Base-by-base conservation (phyloP, 1,140 invertebrate genomes). In the Hirudo medicinalis region DNA sequence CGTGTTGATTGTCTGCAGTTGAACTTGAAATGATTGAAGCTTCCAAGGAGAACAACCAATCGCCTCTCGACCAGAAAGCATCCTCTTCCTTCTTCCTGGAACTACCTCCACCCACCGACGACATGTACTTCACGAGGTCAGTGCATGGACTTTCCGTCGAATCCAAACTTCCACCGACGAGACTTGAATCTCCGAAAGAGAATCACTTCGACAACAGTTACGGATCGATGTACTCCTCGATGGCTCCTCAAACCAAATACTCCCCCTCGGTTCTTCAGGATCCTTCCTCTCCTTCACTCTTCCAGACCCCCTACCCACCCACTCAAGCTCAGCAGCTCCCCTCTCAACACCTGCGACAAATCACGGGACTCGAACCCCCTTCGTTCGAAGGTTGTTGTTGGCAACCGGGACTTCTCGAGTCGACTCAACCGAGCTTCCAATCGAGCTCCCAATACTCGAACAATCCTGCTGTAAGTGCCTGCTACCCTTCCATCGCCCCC, bases 271-370 rank as follows among this genome's bases (percentile, higher is more conserved):
- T 63, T 22, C 57, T 32, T n/a, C 29, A 25, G 57, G 22, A 25
- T 25, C 22, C 57, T 32, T 25, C 57, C 5, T 25, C 57, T 25
- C 22, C 57, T 11, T 32, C 29, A 15, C 22, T 22, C 29, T 63
- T 63, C 29, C 57, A 22, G 57, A 63, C 22, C 19, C 57, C 29
- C 57, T 63, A 63, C 57, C 29, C 57, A 32, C 29, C 57, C 57
- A n/a, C 22, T 32, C 22, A 32, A 13, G 11, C 57, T n/a, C 57
- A 63, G 20, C 29, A 25, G 57, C 57, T 25, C 20, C 29, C 57
- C 19, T 25, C 57, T 22, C 57, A 63, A n/a, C 57, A 63, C 29
- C 57, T 25, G 2, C 9, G 57, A 63, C 29, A 22, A 13, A 63
- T 63, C 29, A 32, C 22, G 9, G 22, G 22, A 63, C 22, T 22